A percentile compares a stretch with the other conserved stretches of the same genome.
Conservation (phyloP, 2,888 invertebrate species). For the Erebia aethiops region DNA sequence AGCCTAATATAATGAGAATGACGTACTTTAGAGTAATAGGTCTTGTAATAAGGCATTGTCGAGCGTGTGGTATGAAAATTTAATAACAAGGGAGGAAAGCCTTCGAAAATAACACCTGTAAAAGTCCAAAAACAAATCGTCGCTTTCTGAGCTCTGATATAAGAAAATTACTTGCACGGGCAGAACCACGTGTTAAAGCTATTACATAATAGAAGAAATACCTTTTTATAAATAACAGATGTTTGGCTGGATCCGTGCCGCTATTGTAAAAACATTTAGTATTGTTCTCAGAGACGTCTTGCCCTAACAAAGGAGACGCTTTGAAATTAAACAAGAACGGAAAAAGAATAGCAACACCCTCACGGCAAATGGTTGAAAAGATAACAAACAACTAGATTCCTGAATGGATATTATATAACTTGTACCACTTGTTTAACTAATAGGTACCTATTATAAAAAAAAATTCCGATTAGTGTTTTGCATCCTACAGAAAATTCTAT, state of each 20-base stretch:
- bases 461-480: too few relatives aligned
- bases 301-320: conserved; percentile 33
- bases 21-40: too few relatives aligned
- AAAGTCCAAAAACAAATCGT: too few relatives aligned
- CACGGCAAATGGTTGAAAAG: conserved; percentile 15
- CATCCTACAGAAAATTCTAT: too few relatives aligned
- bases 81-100: too few relatives aligned
- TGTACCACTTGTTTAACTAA: background rate
- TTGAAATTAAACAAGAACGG: conserved; percentile 27
- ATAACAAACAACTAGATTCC: conserved; percentile 19
- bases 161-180: background rate
- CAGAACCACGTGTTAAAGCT: conserved; percentile 11
- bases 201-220: background rate
- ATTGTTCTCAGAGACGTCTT: conserved; percentile 39
- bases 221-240: conserved; percentile 34
- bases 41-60: too few relatives aligned
- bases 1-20: too few relatives aligned
- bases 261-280: conserved; percentile 40
- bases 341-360: conserved; percentile 24
- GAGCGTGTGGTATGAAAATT: too few relatives aligned
- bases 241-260: conserved; percentile 30
- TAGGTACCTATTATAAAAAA: background rate
- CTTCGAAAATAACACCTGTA: too few relatives aligned
- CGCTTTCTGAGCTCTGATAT: too few relatives aligned
- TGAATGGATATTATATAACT: background rate